Base-by-base conservation (phyloP, 2,888 invertebrate genomes). In the Mythimna impura region DNA sequence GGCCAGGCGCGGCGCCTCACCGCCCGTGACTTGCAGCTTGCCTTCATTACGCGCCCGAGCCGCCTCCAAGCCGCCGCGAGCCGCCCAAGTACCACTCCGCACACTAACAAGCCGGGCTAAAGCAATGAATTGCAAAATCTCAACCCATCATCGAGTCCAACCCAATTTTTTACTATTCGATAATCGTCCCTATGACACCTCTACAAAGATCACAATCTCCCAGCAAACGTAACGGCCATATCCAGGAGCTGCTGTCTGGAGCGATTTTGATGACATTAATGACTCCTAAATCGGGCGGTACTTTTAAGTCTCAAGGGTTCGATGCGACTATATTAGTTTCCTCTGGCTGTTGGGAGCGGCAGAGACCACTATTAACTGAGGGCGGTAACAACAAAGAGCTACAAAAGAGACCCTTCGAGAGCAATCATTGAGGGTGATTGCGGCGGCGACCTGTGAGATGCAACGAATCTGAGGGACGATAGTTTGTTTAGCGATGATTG, bases 31-130 rank as follows among this genome's bases (percentile, higher is more conserved):
- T 96, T 95, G 96, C 96, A 93, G 84, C 91, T 91, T 90, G 88
- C 91, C 93, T 94, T 96, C 94, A 95, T 95, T 95, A 95, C 93
- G 91, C 88, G 88, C 86, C 87, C 85, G 82, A 88, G 86, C 88
- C 88, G 89, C 89, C 87, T 86, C 87, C 87, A 62, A 77, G 77
- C 82, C 75, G 82, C 73, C 72, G 87, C 87, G 30, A 75, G 66
- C 66, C 72, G 82, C 79, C 72, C 83, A 78, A 65, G 77, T 78
- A 86, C 87, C 78, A 84, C 86, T 86, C 87, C 74, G 75, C 84
- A 87, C 92, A 94, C 95, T 96, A 96, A 96, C 96, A 95, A 96
- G 96, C 95, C 93, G 85, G 90, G 95, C 94, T 95, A 96, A 96
- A 95, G 95, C 96, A 95, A 93, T 96, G 96, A 96, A 90, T 96